Conservation (phyloP, 2,113 vertebrate genomes). For the Carlito syrichta region DNA sequence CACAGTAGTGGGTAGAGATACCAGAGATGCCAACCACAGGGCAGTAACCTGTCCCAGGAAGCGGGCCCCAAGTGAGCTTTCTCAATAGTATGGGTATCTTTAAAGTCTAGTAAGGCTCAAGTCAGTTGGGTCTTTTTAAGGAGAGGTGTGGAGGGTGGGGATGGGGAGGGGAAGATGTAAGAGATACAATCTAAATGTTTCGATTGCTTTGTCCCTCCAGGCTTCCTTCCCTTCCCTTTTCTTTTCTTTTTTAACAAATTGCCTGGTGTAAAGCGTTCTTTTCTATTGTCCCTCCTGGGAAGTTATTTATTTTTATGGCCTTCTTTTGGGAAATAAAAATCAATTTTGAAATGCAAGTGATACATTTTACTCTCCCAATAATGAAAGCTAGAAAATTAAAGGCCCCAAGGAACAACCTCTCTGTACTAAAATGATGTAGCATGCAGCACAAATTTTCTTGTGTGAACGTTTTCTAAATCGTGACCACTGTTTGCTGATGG, state of each 20-base stretch:
- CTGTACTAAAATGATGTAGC: slow-evolving; percentile 21
- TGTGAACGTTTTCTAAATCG: slow-evolving; percentile 16
- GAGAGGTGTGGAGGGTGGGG: no score
- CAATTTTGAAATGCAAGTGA: slow-evolving; percentile 72
- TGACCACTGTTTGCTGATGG: neutral
- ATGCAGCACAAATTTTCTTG: neutral
- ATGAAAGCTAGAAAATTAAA: slow-evolving; percentile 73
- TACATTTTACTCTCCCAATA: slow-evolving; percentile 69
- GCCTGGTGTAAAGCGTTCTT: slow-evolving; percentile 38
- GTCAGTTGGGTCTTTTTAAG: neutral
- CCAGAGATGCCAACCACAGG: neutral
- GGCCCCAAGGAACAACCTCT: slow-evolving; percentile 64
- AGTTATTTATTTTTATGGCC: slow-evolving; percentile 77
- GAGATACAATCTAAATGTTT: slow-evolving; percentile 39
- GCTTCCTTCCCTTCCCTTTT: neutral
- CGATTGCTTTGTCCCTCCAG: slow-evolving; percentile 24
- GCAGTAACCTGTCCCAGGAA: accelerated
- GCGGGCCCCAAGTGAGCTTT: neutral
- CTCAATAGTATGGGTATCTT: neutral
- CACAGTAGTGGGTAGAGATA: no score
- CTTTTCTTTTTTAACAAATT: slow-evolving; percentile 64
- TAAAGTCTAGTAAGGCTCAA: neutral
- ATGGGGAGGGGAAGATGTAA: neutral
- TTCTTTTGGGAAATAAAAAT: slow-evolving; percentile 77
- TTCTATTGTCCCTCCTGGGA: slow-evolving; percentile 55